These are phyloP conservation scores for Tachystola acroxantha DNA, from an alignment of 2,888 invertebrate genomes.

Conservation along the genomic window DNA sequence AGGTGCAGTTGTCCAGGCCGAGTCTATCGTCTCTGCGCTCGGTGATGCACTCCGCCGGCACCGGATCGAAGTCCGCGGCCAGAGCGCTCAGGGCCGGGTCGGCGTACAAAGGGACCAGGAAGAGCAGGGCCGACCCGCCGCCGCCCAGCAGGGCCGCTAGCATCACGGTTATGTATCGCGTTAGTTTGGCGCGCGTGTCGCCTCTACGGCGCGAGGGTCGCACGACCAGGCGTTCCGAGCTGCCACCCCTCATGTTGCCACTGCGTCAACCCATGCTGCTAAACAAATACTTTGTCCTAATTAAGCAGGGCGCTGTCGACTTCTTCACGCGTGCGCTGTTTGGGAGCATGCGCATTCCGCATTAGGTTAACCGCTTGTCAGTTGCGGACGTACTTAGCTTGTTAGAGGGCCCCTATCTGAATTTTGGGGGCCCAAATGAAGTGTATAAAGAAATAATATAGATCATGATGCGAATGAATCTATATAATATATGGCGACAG, in stretches of 20 bases:
- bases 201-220: slow-evolving; percentile 56
- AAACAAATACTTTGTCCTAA: slow-evolving; percentile 37
- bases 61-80: slow-evolving; percentile 85
- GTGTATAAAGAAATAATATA: no score
- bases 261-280: slow-evolving; percentile 69
- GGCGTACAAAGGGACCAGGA: slow-evolving; percentile 70
- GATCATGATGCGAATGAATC: no score
- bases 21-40: slow-evolving; percentile 83
- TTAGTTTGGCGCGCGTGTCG: slow-evolving; percentile 60
- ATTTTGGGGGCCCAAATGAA: no score
- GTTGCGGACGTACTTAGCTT: no score
- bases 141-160: slow-evolving; percentile 64
- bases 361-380: no score
- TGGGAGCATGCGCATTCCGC: slow-evolving; percentile 52
- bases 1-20: slow-evolving; percentile 87
- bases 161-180: slow-evolving; percentile 64
- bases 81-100: slow-evolving; percentile 78
- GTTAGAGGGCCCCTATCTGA: no score
- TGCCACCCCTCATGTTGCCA: slow-evolving; percentile 69
- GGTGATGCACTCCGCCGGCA: slow-evolving; percentile 85
- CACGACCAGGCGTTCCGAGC: slow-evolving; percentile 66
- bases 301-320: slow-evolving; percentile 22
- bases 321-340: slow-evolving; percentile 38
- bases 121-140: slow-evolving; percentile 66
- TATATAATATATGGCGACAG: no score